These are phyloP conservation scores for Troides helena DNA, from an alignment of 2,888 invertebrate genomes.

Conservation along the genomic window DNA sequence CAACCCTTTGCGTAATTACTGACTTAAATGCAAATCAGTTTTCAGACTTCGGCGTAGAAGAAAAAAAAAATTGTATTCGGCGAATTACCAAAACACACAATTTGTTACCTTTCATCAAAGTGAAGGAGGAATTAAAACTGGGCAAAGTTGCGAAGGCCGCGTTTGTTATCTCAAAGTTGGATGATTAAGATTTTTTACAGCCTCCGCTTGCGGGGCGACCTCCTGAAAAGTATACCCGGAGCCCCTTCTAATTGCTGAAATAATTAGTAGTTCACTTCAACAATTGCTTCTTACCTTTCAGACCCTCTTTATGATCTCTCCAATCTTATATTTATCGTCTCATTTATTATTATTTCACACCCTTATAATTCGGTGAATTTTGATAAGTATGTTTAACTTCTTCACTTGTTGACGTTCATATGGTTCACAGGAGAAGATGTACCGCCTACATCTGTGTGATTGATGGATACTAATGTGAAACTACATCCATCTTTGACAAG, in stretches of 20 bases:
- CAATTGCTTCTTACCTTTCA: constrained; percentile 46
- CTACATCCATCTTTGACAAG: too few species aligned
- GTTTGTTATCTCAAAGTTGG: constrained; percentile 67
- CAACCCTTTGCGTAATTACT: constrained; percentile 40
- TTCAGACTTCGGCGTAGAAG: constrained; percentile 41
- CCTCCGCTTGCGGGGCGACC: constrained; percentile 51
- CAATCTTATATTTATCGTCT: constrained; percentile 4
- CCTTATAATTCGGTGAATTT: neutral
- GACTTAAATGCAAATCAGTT: constrained; percentile 61
- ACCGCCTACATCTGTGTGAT: too few species aligned
- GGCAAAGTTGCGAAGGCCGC: constrained; percentile 39
- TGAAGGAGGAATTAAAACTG: constrained; percentile 34
- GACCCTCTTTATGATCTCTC: constrained; percentile 17
- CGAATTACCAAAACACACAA: constrained; percentile 43
- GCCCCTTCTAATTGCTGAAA: constrained; percentile 66
- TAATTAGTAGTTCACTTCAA: constrained; percentile 71
- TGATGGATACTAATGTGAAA: too few species aligned
- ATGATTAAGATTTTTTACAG: constrained; percentile 66
- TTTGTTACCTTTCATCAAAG: constrained; percentile 44
- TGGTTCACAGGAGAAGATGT: too few species aligned
- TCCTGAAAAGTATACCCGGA: constrained; percentile 49
- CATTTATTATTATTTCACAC: neutral
- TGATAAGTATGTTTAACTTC: too few species aligned
- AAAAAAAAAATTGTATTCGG: constrained; percentile 46
- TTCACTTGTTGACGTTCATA: too few species aligned